Evolutionary conservation across 2,113 vertebrate genomes (phyloP).

Genomic region (Melanocharis versteri): DNA sequence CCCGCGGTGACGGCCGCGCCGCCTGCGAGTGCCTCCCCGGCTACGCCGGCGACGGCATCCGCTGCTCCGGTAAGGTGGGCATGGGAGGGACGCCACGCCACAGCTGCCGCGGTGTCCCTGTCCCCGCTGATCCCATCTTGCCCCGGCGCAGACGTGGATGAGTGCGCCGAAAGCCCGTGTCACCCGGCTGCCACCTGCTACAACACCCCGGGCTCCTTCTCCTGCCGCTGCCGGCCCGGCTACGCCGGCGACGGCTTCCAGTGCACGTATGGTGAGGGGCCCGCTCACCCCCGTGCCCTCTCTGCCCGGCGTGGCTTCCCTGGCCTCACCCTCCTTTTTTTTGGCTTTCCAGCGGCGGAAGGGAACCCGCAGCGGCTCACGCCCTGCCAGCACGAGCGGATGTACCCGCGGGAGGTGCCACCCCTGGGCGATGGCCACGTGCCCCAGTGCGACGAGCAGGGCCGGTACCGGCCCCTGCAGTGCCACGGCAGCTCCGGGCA

Average conservation of each 20-base stretch:
- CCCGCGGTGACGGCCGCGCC: neutral
- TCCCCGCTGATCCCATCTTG: neutral
- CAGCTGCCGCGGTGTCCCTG: fast-evolving
- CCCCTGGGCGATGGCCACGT: neutral
- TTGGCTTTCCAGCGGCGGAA: neutral
- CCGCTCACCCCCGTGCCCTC: fast-evolving
- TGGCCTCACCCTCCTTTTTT: neutral
- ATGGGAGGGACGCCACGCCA: fast-evolving
- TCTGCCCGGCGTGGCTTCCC: neutral
- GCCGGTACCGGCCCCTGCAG: slow-evolving; percentile 78
- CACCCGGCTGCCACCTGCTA: slow-evolving; percentile 77
- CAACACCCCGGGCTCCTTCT: slow-evolving; percentile 76
- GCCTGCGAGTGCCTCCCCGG: slow-evolving; percentile 70
- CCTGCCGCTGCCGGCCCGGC: slow-evolving; percentile 80
- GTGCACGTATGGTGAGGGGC: slow-evolving; percentile 77
- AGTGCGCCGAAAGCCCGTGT: slow-evolving; percentile 81
- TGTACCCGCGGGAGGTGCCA: neutral
- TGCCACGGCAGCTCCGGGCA: slow-evolving; percentile 81
- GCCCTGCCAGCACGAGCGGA: slow-evolving; percentile 69
- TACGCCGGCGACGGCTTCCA: slow-evolving; percentile 84
- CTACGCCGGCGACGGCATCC: slow-evolving; percentile 20
- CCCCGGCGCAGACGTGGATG: slow-evolving; percentile 70
- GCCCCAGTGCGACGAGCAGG: slow-evolving; percentile 80
- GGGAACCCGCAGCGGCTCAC: slow-evolving; percentile 35
- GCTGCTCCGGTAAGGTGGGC: slow-evolving; percentile 54